Evolutionary conservation across 2,888 invertebrate genomes (phyloP), one percentile per base, ranked within the genome.

Genomic region (Halocaridina rubra): DNA sequence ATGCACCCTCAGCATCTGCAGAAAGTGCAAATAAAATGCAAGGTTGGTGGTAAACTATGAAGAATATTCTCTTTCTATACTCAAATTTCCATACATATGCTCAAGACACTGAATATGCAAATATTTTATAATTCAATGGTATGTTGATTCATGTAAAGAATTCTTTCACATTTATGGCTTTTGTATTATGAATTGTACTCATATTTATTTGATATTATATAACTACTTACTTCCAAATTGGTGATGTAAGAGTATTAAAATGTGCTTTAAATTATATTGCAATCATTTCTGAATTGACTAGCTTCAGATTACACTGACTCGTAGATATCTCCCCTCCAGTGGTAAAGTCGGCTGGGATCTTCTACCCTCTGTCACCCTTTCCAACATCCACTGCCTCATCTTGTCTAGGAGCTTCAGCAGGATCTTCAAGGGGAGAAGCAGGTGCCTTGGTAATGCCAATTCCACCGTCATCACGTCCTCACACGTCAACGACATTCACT

Each of bases 321-420:
- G 76, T 74, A 87, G 87, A 85, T 85, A 74, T 84, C 33, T 81
- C 84, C 75, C 84, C 88, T 81, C 92, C 94, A 95, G 95, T 96
- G 93, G 96, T 97, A 93, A 96, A 96, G 94, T 96, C 96, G 92
- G 94, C 96, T 90, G 96, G 97, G 91, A 96, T 96, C 91, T 97
- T 95, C 93, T 96, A 96, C 92, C 97, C 97, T 90, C 94, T 96
- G 90, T 95, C 95, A 89, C 91, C 91, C 92, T 93, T 91, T 79
- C 90, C 90, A 32, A 84, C 81, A n/a, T 77, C 84, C 22, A 84
- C 33, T 89, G 91, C 84, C 19, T 77, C 84, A 22, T 74, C 24
- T 89, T 91, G 82, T 30, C 27, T 64, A 13, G 71, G 69, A 27
- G 72, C 86, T 32, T 53, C 79, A 13, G 19, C 85, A 27, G 78